These are phyloP conservation scores for Pogonomyrmex barbatus DNA, from an alignment of 1,140 invertebrate species.

Conservation along the genomic window DNA sequence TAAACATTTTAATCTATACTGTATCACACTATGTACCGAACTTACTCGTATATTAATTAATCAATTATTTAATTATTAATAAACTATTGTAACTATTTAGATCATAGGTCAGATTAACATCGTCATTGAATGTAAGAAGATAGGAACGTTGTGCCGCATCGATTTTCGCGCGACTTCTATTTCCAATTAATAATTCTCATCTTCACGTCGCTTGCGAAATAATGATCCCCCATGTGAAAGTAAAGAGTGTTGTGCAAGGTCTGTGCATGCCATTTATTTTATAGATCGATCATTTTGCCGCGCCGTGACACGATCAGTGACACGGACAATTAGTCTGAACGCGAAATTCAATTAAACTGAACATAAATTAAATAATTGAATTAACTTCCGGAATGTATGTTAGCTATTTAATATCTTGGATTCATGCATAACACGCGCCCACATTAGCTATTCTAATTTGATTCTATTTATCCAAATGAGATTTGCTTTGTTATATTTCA, in stretches of 20 bases:
- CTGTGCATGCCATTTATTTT: neutral
- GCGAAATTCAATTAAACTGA: constrained; percentile 12
- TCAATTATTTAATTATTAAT: constrained; percentile 6
- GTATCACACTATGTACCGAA: neutral
- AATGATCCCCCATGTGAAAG: neutral
- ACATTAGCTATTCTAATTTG: constrained; percentile 7
- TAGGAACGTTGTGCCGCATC: constrained; percentile 27
- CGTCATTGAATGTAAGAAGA: constrained; percentile 20
- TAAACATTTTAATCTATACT: constrained; percentile 5
- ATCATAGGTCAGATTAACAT: constrained; percentile 12
- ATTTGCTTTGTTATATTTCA: constrained; percentile 14
- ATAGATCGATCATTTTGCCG: neutral
- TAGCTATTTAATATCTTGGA: neutral
- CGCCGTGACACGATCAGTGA: neutral
- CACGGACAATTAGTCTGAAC: neutral
- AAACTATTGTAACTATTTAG: constrained; percentile 11
- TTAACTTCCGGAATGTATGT: neutral
- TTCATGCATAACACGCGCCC: neutral
- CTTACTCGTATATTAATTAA: constrained; percentile 47
- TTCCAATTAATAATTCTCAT: constrained; percentile 46
- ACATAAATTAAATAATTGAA: constrained; percentile 10
- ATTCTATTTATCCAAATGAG: constrained; percentile 5
- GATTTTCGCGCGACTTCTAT: constrained; percentile 44
- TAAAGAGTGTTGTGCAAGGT: neutral
- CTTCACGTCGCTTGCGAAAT: constrained; percentile 16